Base-by-base conservation (phyloP, 1,140 invertebrate genomes). In the Drosophila sproati region DNA sequence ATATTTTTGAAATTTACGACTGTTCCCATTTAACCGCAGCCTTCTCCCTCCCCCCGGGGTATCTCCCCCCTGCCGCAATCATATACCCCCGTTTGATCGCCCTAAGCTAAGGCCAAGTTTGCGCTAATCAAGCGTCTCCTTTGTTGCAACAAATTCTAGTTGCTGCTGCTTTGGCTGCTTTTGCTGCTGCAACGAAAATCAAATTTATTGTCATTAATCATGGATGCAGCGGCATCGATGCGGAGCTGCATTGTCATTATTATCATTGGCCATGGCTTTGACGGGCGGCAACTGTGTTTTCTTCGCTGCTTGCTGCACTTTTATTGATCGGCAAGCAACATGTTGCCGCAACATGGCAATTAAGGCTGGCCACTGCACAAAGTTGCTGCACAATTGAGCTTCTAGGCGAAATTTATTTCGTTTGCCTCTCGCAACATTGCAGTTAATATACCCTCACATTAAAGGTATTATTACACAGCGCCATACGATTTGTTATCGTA, bases 191-290 rank as follows among this genome's bases (percentile, higher is more conserved):
- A 32, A 59, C 39, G 50, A 55, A 78, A 78, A 78, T 86, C 81
- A 85, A 89, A 89, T 89, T 89, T 89, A 89, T 89, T 89, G 86
- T 89, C 85, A 89, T 89, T 89, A 89, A 89, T 89, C 85, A 89
- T 89, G 80, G 85, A 66, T 68, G 45, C 62, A 45, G 41, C 8
- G 20, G 34, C 43, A 45, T 59, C 50, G 37, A 52, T 3, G 35
- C 48, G n/a, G 29, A 60, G 61, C 68, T 66, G 78, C 82, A 87
- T 82, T 81, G 82, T 69, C 82, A 86, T 85, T 81, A 80, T 78
- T 81, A 80, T 78, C 77, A 78, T 78, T 80, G 68, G 54, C 54
- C 68, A 70, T 69, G 66, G 75, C 39, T 71, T 61, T 70, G 57
- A 81, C 67, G 73, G 41, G 56, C 64, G 63, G 56, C 64, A 60